These are phyloP conservation scores for human DNA, from an alignment of 2,113 vertebrate genomes.

Conservation along the genomic window GRCh38 chr1:204327501-204328000, in stretches of 20 bases:
- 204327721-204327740: slow-evolving; percentile 45
- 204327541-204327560: not conserved
- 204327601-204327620: slow-evolving; percentile 41
- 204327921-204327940: not conserved
- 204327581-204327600: slow-evolving; percentile 30
- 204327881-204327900: not conserved
- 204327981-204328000: not conserved
- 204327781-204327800: slow-evolving; percentile 25
- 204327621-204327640: slow-evolving; percentile 59
- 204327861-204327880: not conserved
- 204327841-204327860: not conserved
- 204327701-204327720: slow-evolving; percentile 38
- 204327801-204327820: not conserved
- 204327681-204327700: slow-evolving; percentile 18
- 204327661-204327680: not conserved
- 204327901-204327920: not conserved
- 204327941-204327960: not conserved
- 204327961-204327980: not conserved
- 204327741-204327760: slow-evolving; percentile 37
- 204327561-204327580: not conserved
- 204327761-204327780: slow-evolving; percentile 71
- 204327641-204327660: slow-evolving; percentile 58
- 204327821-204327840: not conserved
- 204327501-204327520: not conserved
- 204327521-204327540: not conserved